These are phyloP conservation scores for Caradrina clavipalpis DNA, from an alignment of 2,888 invertebrate species.

Conservation along the genomic window DNA sequence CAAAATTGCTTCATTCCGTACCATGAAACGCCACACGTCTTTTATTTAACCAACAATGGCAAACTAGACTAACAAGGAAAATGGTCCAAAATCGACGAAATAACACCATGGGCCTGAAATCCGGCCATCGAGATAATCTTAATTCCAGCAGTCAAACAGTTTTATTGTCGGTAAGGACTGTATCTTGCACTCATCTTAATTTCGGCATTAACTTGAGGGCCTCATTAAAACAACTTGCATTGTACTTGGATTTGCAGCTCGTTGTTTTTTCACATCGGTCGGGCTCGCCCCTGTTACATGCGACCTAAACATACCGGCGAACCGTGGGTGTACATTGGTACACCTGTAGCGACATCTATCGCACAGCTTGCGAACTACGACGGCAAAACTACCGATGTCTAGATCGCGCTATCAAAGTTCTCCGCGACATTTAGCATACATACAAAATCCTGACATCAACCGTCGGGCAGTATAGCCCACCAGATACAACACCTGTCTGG, in stretches of 20 bases:
- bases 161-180: conserved; percentile 56
- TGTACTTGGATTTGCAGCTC: conserved; percentile 52
- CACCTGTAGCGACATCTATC: no score
- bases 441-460: no score
- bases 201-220: conserved; percentile 51
- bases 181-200: conserved; percentile 60
- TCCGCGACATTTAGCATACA: no score
- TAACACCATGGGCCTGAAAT: conserved; percentile 14
- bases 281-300: no score
- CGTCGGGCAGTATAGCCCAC: no score
- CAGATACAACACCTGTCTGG: no score
- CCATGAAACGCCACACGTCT: conserved; percentile 25
- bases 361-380: no score
- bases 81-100: conserved; percentile 32
- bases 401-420: no score
- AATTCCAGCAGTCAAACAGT: conserved; percentile 56
- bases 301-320: no score
- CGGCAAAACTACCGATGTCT: no score
- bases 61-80: conserved; percentile 42
- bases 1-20: conserved; percentile 18
- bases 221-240: conserved; percentile 59
- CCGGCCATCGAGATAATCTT: conserved; percentile 58
- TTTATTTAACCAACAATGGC: conserved; percentile 19
- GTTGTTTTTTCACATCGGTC: neutral
- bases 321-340: no score